A percentile compares a stretch with the other conserved stretches of the same genome.
These are phyloP conservation scores for Patella vulgata DNA, from an alignment of 1,140 invertebrate genomes.

Conservation along the genomic window DNA sequence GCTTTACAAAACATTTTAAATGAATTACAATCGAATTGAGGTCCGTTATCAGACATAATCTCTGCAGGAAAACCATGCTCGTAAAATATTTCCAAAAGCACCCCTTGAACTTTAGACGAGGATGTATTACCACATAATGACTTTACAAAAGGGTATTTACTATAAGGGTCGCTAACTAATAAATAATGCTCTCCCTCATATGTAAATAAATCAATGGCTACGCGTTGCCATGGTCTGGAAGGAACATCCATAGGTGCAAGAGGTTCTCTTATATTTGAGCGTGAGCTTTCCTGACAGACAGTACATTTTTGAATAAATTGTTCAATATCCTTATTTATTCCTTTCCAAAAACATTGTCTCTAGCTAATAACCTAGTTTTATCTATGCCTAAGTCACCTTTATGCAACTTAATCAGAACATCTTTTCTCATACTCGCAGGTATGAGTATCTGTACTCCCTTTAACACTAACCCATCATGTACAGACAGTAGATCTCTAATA, in stretches of 20 bases:
- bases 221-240: conserved; percentile 1
- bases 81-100: conserved; percentile 2
- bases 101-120: background rate
- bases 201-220: conserved; percentile 8
- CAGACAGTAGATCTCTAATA: conserved; percentile 19
- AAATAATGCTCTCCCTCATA: conserved; percentile 3
- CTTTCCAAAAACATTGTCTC: conserved; percentile 17
- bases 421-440: conserved; percentile 8
- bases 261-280: background rate
- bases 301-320: conserved; percentile 20
- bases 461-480: conserved; percentile 22
- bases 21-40: conserved; percentile 4
- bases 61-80: conserved; percentile 1
- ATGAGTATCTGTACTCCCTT: conserved; percentile 26
- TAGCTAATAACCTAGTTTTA: conserved; percentile 6
- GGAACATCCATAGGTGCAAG: conserved; percentile 5
- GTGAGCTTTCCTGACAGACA: conserved; percentile 16
- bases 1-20: conserved; percentile 7
- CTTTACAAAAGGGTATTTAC: conserved; percentile 5
- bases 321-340: conserved; percentile 20
- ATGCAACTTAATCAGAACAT: conserved; percentile 17
- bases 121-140: background rate
- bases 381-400: conserved; percentile 22
- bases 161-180: conserved; percentile 1
- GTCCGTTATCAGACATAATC: conserved; percentile 22